Base-by-base conservation (phyloP, 2,888 invertebrate species). In the Cataglyphis rosenhaueri region DNA sequence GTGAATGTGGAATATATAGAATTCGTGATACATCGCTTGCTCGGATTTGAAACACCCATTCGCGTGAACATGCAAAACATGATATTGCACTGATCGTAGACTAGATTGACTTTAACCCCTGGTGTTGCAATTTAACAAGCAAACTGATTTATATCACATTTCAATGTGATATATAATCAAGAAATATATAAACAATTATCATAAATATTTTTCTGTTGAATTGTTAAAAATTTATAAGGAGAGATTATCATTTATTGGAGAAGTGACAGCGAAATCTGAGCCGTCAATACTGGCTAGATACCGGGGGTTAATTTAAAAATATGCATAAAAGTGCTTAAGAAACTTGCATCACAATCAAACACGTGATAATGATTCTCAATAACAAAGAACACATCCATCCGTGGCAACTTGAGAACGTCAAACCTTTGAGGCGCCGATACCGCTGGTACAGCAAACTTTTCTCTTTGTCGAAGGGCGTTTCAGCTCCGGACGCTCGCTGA, bases 1-100 rank as follows among this genome's bases (percentile, higher is more conserved):
- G 12, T 73, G 66, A 83, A 62, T 74, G 62, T 29, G 29, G 12
- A 55, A 5, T 35, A 59, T 62, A 52, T 15, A 44, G 29, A 61
- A 61, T 21, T 82, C 52, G 81, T 74, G 29, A 44, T 55, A 75
- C 66, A 70, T 59, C 52, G 78, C 59, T 78, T 66, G 78, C 81
- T 79, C 79, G 82, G 82, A 86, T 86, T 82, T 86, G 82, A 86
- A 86, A 86, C 86, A 86, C 82, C 81, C 81, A 86, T 55, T 84
- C 71, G 73, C 73, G 82, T 86, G 82, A 76, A 75, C 86, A 84
- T 86, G 81, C 83, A 85, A 64, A 61, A 82, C 29, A 57, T 84
- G 73, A 65, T 65, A 65, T 76, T 62, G 41, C 38, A 64, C 73
- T 15, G 48, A 57, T 68, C 55, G 38, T 48, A 81, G 61, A 76